Evolutionary conservation across 2,113 vertebrate species (phyloP), one percentile per base, ranked within the genome.

Genomic region (Nerophis lumbriciformis): DNA sequence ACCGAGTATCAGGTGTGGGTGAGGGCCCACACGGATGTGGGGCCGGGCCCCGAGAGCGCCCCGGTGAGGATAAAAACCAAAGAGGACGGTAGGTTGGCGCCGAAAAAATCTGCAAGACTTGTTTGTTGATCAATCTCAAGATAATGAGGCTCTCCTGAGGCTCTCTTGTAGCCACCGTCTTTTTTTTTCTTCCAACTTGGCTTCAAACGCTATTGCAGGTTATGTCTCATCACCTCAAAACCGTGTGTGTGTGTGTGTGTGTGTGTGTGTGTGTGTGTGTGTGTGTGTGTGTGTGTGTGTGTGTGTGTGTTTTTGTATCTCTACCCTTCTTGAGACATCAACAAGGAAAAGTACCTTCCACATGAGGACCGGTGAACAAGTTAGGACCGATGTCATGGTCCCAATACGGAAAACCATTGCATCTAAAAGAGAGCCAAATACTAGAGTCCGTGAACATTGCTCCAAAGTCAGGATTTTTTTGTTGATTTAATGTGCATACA

Each of bases 1-100:
- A 97, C 96, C 28, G 93, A 96, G 87, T 99, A 99, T 91, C 92
- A 93, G 91, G 94, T 99, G 88, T 96, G 95, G 95, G 95, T 99
- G 78, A 93, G 94, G 88, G 97, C 97, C 48, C 96, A 99, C 90
- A 99, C 96, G 1, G 92, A 97, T 35, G 95, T 97, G 83, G 96
- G 96, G 63, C 94, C 97, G 0, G 97, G 97, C 82, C 97, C 97
- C 0, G 95, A 98, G 89, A 98, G 95, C 90, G 72, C 88, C 86
- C 89, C 92, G 0, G 90, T 94, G 80, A 92, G 87, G 67, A 91
- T 96, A 80, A 95, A 89, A 92, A 99, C 97, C 64, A 93, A 93
- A 0, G 96, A 99, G 83, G 96, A 99, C 75, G 97, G 97, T 99
- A 98, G 85, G 95, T 92, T 48, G 57, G 73, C 35, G 36, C 59